A percentile compares a stretch with the other conserved stretches of the same genome.
Evolutionary conservation across 2,797 vertebrate genomes (phyloP).

Genomic region (Ibycter americanus): DNA sequence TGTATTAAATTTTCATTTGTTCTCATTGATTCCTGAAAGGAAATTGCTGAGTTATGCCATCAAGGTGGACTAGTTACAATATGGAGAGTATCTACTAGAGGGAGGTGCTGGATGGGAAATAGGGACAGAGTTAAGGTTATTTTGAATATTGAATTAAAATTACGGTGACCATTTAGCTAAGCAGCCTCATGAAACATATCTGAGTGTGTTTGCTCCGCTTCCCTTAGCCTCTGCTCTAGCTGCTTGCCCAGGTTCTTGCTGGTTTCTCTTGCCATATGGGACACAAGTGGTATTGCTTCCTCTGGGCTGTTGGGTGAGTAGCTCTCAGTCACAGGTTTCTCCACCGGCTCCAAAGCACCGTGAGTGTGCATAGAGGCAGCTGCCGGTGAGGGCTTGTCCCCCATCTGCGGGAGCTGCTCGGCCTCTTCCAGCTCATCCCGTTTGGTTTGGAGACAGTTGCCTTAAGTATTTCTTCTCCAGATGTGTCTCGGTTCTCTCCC

Average conservation of each 20-base stretch:
- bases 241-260: not conserved
- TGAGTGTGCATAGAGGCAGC: not conserved
- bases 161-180: not conserved
- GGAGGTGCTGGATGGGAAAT: not conserved
- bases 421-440: constrained; percentile 35
- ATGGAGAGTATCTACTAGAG: not conserved
- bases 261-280: not conserved
- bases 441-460: not conserved
- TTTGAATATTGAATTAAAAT: not conserved
- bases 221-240: not conserved
- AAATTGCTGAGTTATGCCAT: constrained; percentile 61
- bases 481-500: not conserved
- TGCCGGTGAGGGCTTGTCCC: constrained; percentile 1
- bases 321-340: not conserved
- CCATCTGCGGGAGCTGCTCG: not conserved
- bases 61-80: constrained; percentile 2
- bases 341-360: fast-evolving
- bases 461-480: not conserved
- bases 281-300: not conserved
- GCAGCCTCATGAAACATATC: not conserved
- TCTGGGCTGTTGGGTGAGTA: not conserved
- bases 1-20: constrained; percentile 70
- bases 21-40: constrained; percentile 66
- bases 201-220: not conserved
- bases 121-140: not conserved